Evolutionary conservation across 2,797 vertebrate genomes (phyloP).

Genomic region (Acanthurus tractus): DNA sequence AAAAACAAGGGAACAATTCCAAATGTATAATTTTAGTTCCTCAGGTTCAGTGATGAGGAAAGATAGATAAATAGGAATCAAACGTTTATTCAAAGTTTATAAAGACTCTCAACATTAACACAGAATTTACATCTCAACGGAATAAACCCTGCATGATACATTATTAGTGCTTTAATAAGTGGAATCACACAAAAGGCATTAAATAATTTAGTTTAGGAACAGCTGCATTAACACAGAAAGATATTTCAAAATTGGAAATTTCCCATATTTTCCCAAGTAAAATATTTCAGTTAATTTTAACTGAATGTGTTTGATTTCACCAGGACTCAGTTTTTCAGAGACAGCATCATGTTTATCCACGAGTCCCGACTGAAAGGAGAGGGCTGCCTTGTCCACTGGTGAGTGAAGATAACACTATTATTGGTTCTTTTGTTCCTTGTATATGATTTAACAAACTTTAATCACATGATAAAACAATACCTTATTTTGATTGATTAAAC

Average conservation of each 20-base stretch:
- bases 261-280: too few species aligned
- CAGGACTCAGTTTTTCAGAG: slow-evolving; percentile 93
- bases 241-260: background rate
- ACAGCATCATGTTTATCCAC: slow-evolving; percentile 94
- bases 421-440: background rate
- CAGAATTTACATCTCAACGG: too few species aligned
- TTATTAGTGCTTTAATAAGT: background rate
- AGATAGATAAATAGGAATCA: background rate
- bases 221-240: background rate
- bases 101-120: too few species aligned
- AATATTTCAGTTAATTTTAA: background rate
- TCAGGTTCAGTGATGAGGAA: background rate
- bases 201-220: background rate
- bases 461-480: too few species aligned
- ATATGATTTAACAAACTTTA: background rate
- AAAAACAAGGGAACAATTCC: background rate
- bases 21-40: background rate
- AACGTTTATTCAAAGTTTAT: too few species aligned
- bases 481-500: background rate
- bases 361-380: slow-evolving; percentile 90
- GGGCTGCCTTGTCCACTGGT: slow-evolving; percentile 95
- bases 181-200: background rate
- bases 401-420: slow-evolving; percentile 50
- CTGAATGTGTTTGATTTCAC: background rate
- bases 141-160: background rate